Conservation (phyloP, 2,113 vertebrate genomes). For the Verasper variegatus region DNA sequence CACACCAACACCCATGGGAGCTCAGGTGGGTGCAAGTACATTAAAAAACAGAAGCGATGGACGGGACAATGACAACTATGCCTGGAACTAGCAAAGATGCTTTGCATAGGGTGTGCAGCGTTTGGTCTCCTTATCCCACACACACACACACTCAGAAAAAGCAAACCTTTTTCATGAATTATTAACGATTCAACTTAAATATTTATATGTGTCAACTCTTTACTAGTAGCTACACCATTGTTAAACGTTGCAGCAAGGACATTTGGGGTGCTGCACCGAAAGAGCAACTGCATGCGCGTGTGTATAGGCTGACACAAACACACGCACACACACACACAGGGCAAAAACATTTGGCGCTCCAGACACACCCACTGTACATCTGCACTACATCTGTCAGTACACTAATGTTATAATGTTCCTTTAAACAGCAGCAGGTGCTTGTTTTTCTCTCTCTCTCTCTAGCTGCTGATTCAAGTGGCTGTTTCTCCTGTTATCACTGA, state of each 20-base stretch:
- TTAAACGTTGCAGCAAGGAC: constrained; percentile 37
- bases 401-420: neutral
- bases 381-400: neutral
- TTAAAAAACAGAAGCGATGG: neutral
- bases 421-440: neutral
- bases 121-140: neutral
- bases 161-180: neutral
- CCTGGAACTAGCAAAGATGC: neutral
- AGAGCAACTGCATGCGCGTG: no score
- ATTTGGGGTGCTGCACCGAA: neutral
- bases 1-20: neutral
- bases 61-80: neutral
- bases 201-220: constrained; percentile 47
- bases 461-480: no score
- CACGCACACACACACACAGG: no score
- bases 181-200: constrained; percentile 29
- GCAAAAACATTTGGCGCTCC: no score
- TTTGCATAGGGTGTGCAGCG: neutral
- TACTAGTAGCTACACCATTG: constrained; percentile 35
- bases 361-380: neutral
- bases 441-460: neutral
- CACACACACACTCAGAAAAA: neutral
- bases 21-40: no score
- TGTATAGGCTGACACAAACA: no score
- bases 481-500: no score